A percentile compares a stretch with the other conserved stretches of the same genome.
Conservation (phyloP, 2,888 invertebrate genomes). For the Mesoligia furuncula region DNA sequence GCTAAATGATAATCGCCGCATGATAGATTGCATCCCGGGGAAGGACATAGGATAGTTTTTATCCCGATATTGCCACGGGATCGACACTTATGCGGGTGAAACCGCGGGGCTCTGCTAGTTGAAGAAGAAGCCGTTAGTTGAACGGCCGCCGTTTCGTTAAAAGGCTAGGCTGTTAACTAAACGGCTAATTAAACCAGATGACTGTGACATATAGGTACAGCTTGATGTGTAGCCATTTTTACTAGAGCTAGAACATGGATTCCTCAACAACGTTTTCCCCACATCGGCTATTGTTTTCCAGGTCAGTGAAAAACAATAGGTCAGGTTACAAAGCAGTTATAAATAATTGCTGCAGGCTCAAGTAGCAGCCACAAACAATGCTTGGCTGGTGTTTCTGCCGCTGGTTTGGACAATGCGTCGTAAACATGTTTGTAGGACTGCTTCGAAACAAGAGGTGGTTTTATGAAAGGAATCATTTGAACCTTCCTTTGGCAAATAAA, state of each 20-base stretch:
- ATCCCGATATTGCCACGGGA: too few species aligned
- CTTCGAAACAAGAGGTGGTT: background rate
- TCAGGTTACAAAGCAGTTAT: constrained; percentile 26
- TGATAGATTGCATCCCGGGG: too few species aligned
- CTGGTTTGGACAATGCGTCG: constrained; percentile 40
- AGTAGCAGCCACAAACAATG: constrained; percentile 46
- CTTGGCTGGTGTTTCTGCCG: constrained; percentile 5
- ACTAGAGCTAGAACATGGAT: background rate
- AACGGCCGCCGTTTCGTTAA: too few species aligned
- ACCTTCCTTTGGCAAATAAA: background rate
- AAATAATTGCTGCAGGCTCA: constrained; percentile 35
- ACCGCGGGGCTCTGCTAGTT: too few species aligned
- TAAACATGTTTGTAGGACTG: constrained; percentile 37
- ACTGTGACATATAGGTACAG: too few species aligned
- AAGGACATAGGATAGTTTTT: too few species aligned
- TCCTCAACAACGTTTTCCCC: constrained; percentile 10
- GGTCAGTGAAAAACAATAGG: constrained; percentile 22
- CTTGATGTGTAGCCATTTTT: too few species aligned
- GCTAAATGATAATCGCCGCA: background rate
- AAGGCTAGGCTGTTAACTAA: too few species aligned
- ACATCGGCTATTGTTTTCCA: constrained; percentile 37
- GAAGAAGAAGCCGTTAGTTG: too few species aligned
- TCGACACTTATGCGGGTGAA: too few species aligned
- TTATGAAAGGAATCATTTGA: background rate
- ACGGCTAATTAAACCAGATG: too few species aligned